These are phyloP conservation scores for Oligia fasciuncula DNA, from an alignment of 2,888 invertebrate genomes.

Conservation along the genomic window DNA sequence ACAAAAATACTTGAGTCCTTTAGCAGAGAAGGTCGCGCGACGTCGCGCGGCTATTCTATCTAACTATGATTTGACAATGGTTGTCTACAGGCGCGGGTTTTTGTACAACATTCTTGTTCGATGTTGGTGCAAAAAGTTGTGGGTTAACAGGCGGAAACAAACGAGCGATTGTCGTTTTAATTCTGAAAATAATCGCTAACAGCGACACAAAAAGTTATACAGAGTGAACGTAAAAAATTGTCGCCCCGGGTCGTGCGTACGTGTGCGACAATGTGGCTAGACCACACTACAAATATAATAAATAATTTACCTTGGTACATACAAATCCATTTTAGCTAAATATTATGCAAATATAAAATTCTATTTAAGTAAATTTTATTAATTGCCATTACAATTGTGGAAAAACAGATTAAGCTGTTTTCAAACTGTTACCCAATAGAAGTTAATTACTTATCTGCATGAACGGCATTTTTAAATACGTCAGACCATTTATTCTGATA, in stretches of 20 bases:
- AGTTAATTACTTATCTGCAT: not conserved
- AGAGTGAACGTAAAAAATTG: slow-evolving; percentile 14
- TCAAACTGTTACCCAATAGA: not conserved
- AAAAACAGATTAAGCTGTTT: not conserved
- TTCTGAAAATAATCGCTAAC: slow-evolving; percentile 51
- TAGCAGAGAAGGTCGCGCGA: slow-evolving; percentile 5
- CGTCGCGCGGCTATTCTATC: slow-evolving; percentile 30
- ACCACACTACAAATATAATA: not conserved
- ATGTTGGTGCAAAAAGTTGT: slow-evolving; percentile 55
- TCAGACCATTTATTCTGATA: not conserved
- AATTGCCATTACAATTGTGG: not conserved
- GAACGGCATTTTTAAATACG: not conserved
- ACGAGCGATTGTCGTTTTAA: slow-evolving; percentile 53
- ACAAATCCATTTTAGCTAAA: not conserved
- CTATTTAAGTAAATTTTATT: not conserved
- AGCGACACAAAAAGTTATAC: slow-evolving; percentile 18
- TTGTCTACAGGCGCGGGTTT: slow-evolving; percentile 41
- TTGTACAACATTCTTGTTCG: slow-evolving; percentile 57
- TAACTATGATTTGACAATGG: slow-evolving; percentile 58
- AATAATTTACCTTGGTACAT: not conserved
- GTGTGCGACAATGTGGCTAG: slow-evolving; percentile 10
- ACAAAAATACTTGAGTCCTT: not conserved
- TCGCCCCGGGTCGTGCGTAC: not conserved
- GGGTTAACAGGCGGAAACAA: slow-evolving; percentile 59
- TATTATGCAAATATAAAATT: not conserved